Base-by-base conservation (phyloP, 2,888 invertebrate genomes). In the Schizotus pectinicornis region DNA sequence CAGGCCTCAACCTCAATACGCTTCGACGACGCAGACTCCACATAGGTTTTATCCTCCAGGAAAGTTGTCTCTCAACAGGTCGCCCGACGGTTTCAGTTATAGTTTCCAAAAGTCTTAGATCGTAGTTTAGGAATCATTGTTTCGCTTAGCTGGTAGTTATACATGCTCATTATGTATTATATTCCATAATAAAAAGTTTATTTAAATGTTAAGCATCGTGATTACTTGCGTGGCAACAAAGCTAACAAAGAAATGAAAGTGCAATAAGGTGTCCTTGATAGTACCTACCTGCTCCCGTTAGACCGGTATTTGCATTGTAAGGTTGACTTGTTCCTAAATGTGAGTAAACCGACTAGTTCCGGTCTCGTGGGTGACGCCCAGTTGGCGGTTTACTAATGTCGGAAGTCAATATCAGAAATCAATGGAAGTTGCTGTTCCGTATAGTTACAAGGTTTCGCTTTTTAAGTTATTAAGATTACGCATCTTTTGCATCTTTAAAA, bases 11-110 rank as follows among this genome's bases (percentile, higher is more conserved):
- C 35, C 41, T 6, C 35, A 43, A 34, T 34, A 57, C 11, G 34
- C 22, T 22, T 22, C 81, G 55, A 86, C 87, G 52, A 92, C 92
- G 50, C 89, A 85, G 61, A 81, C 86, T 30, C 90, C 92, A 12
- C 85, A 86, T 72, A 85, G 89, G 70, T 92, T 91, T 82, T 90
- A 89, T 77, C 92, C 92, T 49, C 92, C 93, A 31, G 94, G 94
- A 67, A 92, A 93, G 80, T 85, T 94, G 72, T 89, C 88, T 69
- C 83, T 94, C 68, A 93, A 92, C 83, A 85, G 94, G 75, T 92
- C 91, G 58, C 93, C 93, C 36, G 94, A 94, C 75, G 94, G 94
- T 73, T 94, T 88, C 82, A 90, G 91, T 72, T 94, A 92, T 81
- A 90, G 88, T 67, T 92, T 92, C 84, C 90, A 89, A 82, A 90